Conservation (phyloP, 2,113 vertebrate species). For the rabbit (Oryctolagus cuniculus) region mOryCun1.1 NC_091434.1:173203001-173203500, state of each 20-base stretch:
- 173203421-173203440: neutral
- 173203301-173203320: neutral
- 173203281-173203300: neutral
- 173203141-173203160: no score
- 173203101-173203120: no score
- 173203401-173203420: neutral
- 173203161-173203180: neutral
- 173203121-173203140: no score
- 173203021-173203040: no score
- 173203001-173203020: no score
- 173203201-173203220: neutral
- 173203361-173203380: slow-evolving; percentile 2
- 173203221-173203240: neutral
- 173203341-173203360: neutral
- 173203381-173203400: neutral
- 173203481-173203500: neutral
- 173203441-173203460: neutral
- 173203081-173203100: no score
- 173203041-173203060: no score
- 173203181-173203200: neutral
- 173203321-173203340: neutral
- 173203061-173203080: no score
- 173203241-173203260: neutral
- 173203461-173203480: neutral
- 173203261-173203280: neutral